Percentiles rank a stretch among this genome's conserved stretches.
These are phyloP conservation scores for Astreopora myriophthalma DNA, from an alignment of 64 coral and sea anemone genomes.

Conservation along the genomic window DNA sequence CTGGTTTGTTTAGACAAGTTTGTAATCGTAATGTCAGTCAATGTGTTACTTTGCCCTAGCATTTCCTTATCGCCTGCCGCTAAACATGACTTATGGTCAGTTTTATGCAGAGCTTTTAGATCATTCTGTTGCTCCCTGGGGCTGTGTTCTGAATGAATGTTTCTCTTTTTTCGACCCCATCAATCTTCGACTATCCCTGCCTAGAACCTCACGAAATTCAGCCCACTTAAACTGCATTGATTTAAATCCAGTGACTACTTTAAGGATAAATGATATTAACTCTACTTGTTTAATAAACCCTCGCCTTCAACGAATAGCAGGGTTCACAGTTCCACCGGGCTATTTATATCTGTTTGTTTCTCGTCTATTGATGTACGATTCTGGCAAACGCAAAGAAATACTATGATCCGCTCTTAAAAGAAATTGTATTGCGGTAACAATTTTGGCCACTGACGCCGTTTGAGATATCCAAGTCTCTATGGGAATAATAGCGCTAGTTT, in stretches of 20 bases:
- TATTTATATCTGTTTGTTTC: not conserved
- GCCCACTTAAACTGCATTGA: not conserved
- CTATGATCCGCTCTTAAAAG: not conserved
- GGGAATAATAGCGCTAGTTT: too few relatives aligned
- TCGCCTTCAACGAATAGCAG: not conserved
- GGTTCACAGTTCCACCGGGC: not conserved
- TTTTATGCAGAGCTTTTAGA: not conserved
- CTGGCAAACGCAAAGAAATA: not conserved
- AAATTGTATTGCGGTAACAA: not conserved
- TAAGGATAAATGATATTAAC: not conserved
- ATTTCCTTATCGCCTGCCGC: not conserved
- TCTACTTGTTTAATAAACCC: not conserved
- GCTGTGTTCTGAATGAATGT: not conserved
- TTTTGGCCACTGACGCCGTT: not conserved
- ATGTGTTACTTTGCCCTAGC: not conserved
- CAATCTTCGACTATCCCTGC: constrained; percentile 25
- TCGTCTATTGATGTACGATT: not conserved
- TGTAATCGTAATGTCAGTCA: constrained; percentile 16
- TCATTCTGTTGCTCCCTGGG: not conserved
- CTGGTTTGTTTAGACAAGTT: constrained; percentile 37
- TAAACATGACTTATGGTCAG: not conserved
- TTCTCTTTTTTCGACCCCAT: not conserved
- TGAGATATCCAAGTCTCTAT: not conserved
- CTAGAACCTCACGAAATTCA: not conserved
- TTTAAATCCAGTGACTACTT: not conserved